Evolutionary conservation across 2,888 invertebrate species (phyloP).

Genomic region (Polydrusus tereticollis): DNA sequence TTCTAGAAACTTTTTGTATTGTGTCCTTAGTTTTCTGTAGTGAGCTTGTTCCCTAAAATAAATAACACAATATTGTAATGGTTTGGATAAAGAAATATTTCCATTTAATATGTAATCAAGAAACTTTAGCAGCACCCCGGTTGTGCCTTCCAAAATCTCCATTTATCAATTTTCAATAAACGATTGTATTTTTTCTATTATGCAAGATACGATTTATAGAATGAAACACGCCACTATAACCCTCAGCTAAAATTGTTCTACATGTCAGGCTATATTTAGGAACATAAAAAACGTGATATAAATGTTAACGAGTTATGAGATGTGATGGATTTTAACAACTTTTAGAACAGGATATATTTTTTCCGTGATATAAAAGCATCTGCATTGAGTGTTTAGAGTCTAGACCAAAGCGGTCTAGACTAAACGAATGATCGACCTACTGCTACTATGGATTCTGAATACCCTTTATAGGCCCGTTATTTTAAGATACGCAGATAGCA

Average conservation of each 20-base stretch:
- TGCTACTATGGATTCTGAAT: too few relatives aligned
- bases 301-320: neutral
- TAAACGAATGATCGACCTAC: too few relatives aligned
- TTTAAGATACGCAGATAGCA: too few relatives aligned
- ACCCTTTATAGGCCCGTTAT: too few relatives aligned
- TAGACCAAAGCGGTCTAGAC: too few relatives aligned
- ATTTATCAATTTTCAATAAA: neutral
- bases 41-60: slow-evolving; percentile 62
- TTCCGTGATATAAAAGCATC: neutral
- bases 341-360: neutral
- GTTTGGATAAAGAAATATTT: neutral
- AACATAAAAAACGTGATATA: neutral
- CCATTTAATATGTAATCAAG: neutral
- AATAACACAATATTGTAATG: neutral
- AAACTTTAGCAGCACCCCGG: too few relatives aligned
- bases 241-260: neutral
- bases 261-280: neutral
- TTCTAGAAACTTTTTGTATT: slow-evolving; percentile 71
- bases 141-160: neutral
- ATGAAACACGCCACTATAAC: neutral
- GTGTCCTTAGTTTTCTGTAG: slow-evolving; percentile 64
- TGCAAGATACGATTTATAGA: neutral
- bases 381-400: neutral
- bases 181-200: neutral
- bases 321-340: neutral